phyloP scores from a whole-genome alignment of 2,797 vertebrate species.

The Hypotaenidia okinawae region DNA sequence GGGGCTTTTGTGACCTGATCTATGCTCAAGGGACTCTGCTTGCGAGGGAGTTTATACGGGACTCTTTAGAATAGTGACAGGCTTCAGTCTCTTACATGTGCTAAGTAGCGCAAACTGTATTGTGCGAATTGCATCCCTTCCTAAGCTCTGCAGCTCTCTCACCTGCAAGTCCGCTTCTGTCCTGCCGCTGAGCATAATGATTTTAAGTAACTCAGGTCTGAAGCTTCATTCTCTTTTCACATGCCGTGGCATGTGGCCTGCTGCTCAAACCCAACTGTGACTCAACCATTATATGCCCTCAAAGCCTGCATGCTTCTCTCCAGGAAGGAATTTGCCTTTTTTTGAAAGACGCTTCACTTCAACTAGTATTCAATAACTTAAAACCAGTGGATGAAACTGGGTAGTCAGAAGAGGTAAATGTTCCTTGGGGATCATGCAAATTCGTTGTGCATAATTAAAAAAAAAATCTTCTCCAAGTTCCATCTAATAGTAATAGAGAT shows the following conservation, averaged over 20 bases:
- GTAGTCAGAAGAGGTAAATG: neutral
- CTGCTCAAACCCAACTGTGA: neutral
- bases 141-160: neutral
- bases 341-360: neutral
- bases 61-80: neutral
- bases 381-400: neutral
- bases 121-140: neutral
- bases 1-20: neutral
- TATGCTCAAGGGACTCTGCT: neutral
- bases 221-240: neutral
- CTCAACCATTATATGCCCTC: neutral
- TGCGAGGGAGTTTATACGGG: neutral
- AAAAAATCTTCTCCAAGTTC: neutral
- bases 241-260: neutral
- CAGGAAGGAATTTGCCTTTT: neutral
- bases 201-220: neutral
- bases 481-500: neutral
- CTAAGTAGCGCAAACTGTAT: neutral
- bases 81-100: neutral
- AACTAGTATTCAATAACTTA: neutral
- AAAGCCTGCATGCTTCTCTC: neutral
- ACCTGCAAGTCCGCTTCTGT: neutral
- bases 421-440: neutral
- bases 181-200: neutral
- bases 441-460: neutral